A percentile compares a stretch with the other conserved stretches of the same genome.
phyloP scores from a whole-genome alignment of 2,888 invertebrate species.

The Rugalucina vietnamica region DNA sequence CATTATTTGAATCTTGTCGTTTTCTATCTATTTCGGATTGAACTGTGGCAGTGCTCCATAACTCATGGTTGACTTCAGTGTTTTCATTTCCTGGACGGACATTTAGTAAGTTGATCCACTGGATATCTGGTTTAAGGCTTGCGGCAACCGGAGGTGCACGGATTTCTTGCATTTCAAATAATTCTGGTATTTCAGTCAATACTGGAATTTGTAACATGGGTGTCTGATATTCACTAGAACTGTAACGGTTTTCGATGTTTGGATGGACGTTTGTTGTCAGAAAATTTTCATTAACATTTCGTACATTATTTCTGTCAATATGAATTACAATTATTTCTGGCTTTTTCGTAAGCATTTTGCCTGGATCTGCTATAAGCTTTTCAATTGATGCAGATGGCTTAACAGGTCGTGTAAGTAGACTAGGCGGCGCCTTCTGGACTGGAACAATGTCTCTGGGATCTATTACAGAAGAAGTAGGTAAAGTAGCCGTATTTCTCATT shows the following conservation, averaged over 20 bases:
- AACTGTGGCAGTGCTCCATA: too few species aligned
- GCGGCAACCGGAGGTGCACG: neutral
- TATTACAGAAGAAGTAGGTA: neutral
- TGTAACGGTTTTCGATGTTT: too few species aligned
- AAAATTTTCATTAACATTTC: too few species aligned
- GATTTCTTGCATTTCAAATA: conserved; percentile 4
- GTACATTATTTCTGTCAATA: too few species aligned
- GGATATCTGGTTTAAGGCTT: neutral
- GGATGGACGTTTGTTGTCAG: too few species aligned
- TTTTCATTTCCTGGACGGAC: neutral
- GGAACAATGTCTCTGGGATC: neutral
- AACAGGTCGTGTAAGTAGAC: too few species aligned
- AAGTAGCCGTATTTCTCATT: neutral
- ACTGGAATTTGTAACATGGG: too few species aligned
- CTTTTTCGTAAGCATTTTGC: neutral
- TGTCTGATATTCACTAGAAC: too few species aligned
- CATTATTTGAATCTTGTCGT: too few species aligned
- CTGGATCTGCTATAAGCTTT: neutral
- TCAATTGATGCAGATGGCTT: neutral
- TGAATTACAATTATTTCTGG: neutral
- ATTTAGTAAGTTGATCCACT: neutral
- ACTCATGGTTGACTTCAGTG: too few species aligned
- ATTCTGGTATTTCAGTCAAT: neutral
- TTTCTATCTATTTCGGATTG: too few species aligned
- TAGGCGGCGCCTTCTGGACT: neutral